Evolutionary conservation across 1,140 invertebrate genomes (phyloP), one percentile per base, ranked within the genome.

Genomic region (Eumeta japonica): DNA sequence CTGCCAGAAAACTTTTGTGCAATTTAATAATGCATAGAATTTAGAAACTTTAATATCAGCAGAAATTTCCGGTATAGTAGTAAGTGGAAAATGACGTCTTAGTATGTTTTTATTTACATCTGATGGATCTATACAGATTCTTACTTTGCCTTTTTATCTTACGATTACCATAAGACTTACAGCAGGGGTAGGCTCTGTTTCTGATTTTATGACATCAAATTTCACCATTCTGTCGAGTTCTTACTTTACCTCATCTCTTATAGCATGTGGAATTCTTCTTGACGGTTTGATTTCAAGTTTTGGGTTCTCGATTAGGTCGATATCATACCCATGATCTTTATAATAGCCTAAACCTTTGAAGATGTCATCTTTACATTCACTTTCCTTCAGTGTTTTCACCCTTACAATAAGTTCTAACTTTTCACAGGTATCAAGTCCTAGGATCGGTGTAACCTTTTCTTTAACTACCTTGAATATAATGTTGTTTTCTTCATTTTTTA

Each of bases 1-100:
- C 16, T 41, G 43, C 50, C 50, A 48, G 20, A 48, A 52, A 16
- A 45, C 39, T 44, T 42, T 46, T 24, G 38, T 48, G 15, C 43
- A 41, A 35, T 52, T 46, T 35, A 52, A 35, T 39, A 48, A 39
- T 35, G 45, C 33, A 35, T 48, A 52, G 17, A 17, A 52, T 40
- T 43, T 43, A 24, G 49, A 45, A 33, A n/a, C n/a, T n/a, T n/a
- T n/a, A n/a, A n/a, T n/a, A n/a, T n/a, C n/a, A n/a, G n/a, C n/a
- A 29, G 34, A 31, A 29, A 49, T 43, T 35, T 45, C 37, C 14
- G 45, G 39, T 31, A 45, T 34, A 18, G 36, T 42, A 36, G 16
- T 48, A 43, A 13, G 44, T 19, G 27, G 40, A 38, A n/a, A n/a
- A n/a, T n/a, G n/a, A n/a, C n/a, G n/a, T n/a, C n/a, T n/a, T n/a